A percentile compares a stretch with the other conserved stretches of the same genome.
phyloP scores from a whole-genome alignment of 2,797 vertebrate genomes.

The Chromis chromis region DNA sequence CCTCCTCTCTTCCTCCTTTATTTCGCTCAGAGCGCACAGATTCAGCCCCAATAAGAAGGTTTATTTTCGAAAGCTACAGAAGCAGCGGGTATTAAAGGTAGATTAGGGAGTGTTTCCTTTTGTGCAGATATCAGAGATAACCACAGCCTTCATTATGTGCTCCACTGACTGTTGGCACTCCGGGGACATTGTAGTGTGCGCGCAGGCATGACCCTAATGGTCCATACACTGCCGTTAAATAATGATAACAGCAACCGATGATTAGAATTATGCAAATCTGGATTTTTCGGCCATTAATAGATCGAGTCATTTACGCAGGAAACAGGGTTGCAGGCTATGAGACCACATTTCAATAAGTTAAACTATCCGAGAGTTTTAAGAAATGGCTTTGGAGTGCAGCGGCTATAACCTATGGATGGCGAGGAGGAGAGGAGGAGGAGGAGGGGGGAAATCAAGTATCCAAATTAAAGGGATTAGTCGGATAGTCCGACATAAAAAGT shows the following conservation, averaged over 20 bases:
- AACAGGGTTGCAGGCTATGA: constrained; percentile 45
- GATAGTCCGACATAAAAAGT: constrained; percentile 83
- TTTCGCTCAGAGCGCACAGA: constrained; percentile 67
- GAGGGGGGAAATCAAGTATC: constrained; percentile 64
- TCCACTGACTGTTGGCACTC: constrained; percentile 79
- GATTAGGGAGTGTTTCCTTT: constrained; percentile 80
- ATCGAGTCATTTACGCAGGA: constrained; percentile 48
- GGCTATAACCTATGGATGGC: constrained; percentile 34
- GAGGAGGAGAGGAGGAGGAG: constrained; percentile 14
- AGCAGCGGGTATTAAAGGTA: constrained; percentile 75
- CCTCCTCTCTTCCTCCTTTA: constrained; percentile 51
- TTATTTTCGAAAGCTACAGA: constrained; percentile 58
- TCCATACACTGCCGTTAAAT: constrained; percentile 78
- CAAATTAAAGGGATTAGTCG: constrained; percentile 82
- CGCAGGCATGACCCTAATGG: constrained; percentile 81
- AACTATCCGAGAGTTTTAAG: constrained; percentile 48
- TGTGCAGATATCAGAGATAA: constrained; percentile 81
- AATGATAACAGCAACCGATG: constrained; percentile 77
- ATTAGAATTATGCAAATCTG: constrained; percentile 82
- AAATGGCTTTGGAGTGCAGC: constrained; percentile 3
- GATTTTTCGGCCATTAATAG: constrained; percentile 70
- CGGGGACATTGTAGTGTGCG: constrained; percentile 76
- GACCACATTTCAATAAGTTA: constrained; percentile 52
- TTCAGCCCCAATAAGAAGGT: constrained; percentile 57
- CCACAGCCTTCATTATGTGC: constrained; percentile 80